Percentiles rank a stretch among this genome's conserved stretches.
Conservation (phyloP, 2,113 vertebrate genomes). For the Xiphias gladius region DNA sequence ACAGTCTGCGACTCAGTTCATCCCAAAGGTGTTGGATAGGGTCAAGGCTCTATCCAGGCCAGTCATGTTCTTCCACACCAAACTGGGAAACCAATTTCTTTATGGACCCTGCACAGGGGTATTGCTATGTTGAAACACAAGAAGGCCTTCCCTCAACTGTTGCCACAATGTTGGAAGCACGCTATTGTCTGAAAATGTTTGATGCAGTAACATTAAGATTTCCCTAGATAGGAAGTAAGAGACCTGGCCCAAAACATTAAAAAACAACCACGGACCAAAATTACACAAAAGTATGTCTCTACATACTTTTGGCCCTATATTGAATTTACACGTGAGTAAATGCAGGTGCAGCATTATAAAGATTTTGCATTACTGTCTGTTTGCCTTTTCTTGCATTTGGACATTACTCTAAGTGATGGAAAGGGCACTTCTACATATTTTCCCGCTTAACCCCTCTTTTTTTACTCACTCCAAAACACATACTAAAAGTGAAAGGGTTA, state of each 20-base stretch:
- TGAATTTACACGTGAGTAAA: not conserved
- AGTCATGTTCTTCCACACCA: not conserved
- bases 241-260: not conserved
- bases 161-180: constrained; percentile 3
- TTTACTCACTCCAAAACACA: constrained; percentile 7
- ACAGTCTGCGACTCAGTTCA: not conserved
- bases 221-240: not conserved
- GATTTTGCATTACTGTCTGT: not conserved
- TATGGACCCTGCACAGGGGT: not conserved
- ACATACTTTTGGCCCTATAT: not conserved
- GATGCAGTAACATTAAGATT: not conserved
- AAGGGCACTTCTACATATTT: constrained; percentile 25
- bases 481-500: constrained; percentile 50
- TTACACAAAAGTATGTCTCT: not conserved
- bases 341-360: not conserved
- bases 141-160: not conserved
- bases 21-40: not conserved
- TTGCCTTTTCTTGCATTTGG: not conserved
- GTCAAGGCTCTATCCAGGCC: not conserved
- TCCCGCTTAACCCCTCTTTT: constrained; percentile 39
- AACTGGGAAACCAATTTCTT: constrained; percentile 6
- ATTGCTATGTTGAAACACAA: constrained; percentile 18
- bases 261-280: not conserved
- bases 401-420: constrained; percentile 11
- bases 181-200: not conserved